Evolutionary conservation across 2,113 vertebrate species (phyloP).

Genomic region (Anoplopoma fimbria): DNA sequence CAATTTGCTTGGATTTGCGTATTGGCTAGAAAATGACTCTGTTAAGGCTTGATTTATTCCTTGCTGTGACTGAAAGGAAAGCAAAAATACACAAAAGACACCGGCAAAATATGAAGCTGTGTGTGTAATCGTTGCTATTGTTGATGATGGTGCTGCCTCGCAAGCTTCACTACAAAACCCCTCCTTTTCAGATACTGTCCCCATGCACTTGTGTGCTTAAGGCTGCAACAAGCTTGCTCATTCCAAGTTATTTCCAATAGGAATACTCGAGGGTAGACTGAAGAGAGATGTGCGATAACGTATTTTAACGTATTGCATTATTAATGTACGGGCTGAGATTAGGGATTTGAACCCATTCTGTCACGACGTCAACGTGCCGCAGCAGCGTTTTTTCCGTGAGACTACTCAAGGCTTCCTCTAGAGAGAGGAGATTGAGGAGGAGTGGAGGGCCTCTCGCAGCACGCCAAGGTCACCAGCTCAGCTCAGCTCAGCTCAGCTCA

Average conservation of each 20-base stretch:
- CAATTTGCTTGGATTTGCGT: constrained; percentile 12
- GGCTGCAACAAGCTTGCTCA: constrained; percentile 6
- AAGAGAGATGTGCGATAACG: background rate
- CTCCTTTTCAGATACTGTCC: background rate
- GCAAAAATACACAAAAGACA: background rate
- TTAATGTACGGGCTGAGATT: constrained; percentile 37
- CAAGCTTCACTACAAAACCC: background rate
- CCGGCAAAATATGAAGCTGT: background rate
- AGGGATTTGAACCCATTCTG: constrained; percentile 60
- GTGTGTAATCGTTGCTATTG: constrained; percentile 7
- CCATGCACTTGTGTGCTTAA: background rate
- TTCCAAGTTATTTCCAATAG: constrained; percentile 11
- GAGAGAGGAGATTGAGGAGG: constrained; percentile 51
- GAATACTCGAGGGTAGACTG: background rate
- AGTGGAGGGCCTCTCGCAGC: constrained; percentile 54
- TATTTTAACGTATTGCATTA: constrained; percentile 32
- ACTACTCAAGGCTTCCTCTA: constrained; percentile 35
- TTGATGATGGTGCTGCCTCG: background rate
- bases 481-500: too few relatives aligned
- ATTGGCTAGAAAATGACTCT: constrained; percentile 11
- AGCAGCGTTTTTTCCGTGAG: constrained; percentile 42
- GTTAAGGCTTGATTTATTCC: background rate
- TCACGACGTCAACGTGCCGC: constrained; percentile 16
- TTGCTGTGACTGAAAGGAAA: constrained; percentile 1
- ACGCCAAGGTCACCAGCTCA: constrained; percentile 61